Evolutionary conservation across 1,140 invertebrate species (phyloP).

Genomic region (Drosophila sucinea): DNA sequence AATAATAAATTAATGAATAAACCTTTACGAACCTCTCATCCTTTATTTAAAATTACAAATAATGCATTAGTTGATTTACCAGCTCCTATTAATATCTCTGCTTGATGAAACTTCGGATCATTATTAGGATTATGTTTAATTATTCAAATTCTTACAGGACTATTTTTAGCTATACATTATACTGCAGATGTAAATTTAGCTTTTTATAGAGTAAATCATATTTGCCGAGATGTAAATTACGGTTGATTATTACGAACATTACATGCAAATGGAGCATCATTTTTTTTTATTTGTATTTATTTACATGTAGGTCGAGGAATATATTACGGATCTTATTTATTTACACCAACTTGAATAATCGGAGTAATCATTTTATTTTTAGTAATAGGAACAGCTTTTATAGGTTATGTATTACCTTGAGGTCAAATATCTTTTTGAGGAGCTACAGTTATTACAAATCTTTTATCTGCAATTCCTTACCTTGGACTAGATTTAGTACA

Average conservation of each 20-base stretch:
- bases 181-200: no score
- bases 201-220: slow-evolving; percentile 83
- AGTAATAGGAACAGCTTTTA: slow-evolving; percentile 87
- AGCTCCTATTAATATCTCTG: no score
- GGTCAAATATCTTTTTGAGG: slow-evolving; percentile 90
- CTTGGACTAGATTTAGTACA: slow-evolving; percentile 85
- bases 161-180: no score
- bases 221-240: slow-evolving; percentile 85
- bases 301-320: slow-evolving; percentile 47
- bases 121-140: no score
- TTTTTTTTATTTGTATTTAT: slow-evolving; percentile 84
- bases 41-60: slow-evolving; percentile 79
- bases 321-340: slow-evolving; percentile 42
- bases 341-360: slow-evolving; percentile 64
- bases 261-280: slow-evolving; percentile 85
- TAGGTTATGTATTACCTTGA: slow-evolving; percentile 89
- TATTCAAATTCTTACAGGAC: no score
- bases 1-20: no score
- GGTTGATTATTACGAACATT: slow-evolving; percentile 85
- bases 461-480: slow-evolving; percentile 87
- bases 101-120: no score
- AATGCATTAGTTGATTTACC: slow-evolving; percentile 83
- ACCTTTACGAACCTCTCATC: slow-evolving; percentile 27
- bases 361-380: slow-evolving; percentile 86
- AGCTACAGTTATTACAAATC: slow-evolving; percentile 89